phyloP scores from a whole-genome alignment of 2,888 invertebrate species.

The Epiblema foenella region DNA sequence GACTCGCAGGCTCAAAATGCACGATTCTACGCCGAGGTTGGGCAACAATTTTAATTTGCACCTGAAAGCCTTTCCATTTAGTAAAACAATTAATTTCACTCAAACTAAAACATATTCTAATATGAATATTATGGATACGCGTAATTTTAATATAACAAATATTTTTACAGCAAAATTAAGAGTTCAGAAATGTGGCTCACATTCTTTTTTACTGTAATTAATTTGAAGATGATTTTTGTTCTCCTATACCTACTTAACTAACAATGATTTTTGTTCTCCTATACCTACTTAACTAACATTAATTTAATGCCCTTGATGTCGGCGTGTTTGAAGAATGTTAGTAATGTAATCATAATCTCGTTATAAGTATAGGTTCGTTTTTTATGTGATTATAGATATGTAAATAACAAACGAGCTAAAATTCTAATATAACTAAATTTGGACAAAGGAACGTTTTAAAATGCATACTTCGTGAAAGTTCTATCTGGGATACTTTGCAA shows the following conservation, averaged over 20 bases:
- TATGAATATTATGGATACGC: neutral
- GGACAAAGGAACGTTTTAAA: neutral
- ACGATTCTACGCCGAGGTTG: constrained; percentile 1
- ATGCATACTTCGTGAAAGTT: too few species aligned
- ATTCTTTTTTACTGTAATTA: constrained; percentile 15
- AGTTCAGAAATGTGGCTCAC: neutral
- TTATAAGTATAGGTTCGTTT: neutral
- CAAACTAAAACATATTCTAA: constrained; percentile 13
- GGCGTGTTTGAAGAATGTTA: constrained; percentile 6
- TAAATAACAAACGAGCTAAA: neutral
- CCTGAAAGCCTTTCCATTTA: constrained; percentile 14
- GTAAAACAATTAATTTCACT: constrained; percentile 11
- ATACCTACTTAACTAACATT: neutral
- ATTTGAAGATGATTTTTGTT: constrained; percentile 13
- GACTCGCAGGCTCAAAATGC: constrained; percentile 10
- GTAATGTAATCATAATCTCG: constrained; percentile 5
- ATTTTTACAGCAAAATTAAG: constrained; percentile 13
- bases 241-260: neutral
- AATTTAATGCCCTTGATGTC: constrained; percentile 10
- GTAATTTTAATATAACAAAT: neutral
- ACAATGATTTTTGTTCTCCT: constrained; percentile 12
- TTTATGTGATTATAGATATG: too few species aligned
- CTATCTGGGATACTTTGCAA: too few species aligned
- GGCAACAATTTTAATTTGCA: constrained; percentile 19
- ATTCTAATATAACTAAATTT: neutral